Conservation (phyloP, 2,888 invertebrate genomes). For the Podabrus alpinus region DNA sequence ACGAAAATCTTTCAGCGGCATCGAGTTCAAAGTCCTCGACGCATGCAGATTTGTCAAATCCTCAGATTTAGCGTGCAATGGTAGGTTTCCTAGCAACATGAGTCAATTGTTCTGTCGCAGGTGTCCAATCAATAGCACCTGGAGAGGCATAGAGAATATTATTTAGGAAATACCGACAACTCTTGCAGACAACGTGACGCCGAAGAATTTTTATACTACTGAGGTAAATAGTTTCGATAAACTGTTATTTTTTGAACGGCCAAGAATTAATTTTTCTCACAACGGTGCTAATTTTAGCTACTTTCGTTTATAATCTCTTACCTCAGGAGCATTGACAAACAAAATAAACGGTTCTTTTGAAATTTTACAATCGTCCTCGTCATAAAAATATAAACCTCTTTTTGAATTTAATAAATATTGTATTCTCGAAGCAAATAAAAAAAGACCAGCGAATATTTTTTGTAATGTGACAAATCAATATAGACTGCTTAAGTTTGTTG, state of each 20-base stretch:
- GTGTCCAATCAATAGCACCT: conserved; percentile 57
- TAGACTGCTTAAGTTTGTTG: background rate
- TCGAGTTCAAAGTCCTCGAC: conserved; percentile 41
- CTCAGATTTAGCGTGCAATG: conserved; percentile 54
- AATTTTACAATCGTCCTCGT: background rate
- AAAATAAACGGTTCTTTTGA: background rate
- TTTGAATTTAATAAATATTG: background rate
- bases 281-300: background rate
- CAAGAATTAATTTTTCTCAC: background rate
- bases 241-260: background rate
- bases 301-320: background rate
- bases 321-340: background rate
- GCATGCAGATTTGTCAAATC: conserved; percentile 56
- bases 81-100: conserved; percentile 54
- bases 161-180: conserved; percentile 48
- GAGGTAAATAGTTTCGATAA: background rate
- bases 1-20: conserved; percentile 30
- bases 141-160: conserved; percentile 44
- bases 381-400: background rate
- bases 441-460: background rate
- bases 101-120: conserved; percentile 55
- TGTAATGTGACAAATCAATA: conserved; percentile 36
- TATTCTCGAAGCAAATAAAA: background rate
- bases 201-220: conserved; percentile 15
- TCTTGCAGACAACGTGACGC: conserved; percentile 48